Base-by-base conservation (phyloP, 92 coral and sea anemone genomes). In the Porites rus region DNA sequence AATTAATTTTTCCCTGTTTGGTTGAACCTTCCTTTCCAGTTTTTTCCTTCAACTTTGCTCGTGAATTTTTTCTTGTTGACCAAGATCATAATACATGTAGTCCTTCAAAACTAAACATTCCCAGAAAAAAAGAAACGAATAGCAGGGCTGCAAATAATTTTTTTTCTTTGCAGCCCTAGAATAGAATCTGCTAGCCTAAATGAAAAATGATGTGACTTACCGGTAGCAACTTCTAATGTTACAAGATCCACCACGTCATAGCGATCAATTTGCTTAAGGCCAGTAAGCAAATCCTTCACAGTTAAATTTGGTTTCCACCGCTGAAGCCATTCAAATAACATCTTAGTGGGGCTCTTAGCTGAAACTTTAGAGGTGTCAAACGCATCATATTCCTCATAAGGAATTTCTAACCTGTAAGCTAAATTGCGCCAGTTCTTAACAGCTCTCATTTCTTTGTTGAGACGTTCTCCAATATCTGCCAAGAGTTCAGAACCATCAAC, bases 391-490 rank as follows among this genome's bases (percentile, higher is more conserved):
- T 28, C 68, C 59, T 84, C 92, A 43, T 3, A 65, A 12, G 84
- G 77, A n/a, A 92, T 76, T 51, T 80, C 53, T 66, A 92, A 79
- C 53, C 87, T 89, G 69, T 74, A 84, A 12, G 92, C 94, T 66
- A 92, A 81, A 64, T 92, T 20, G 13, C 76, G 77, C 92, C 94
- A 92, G 88, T 77, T 89, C 78, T 89, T 92, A 53, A 88, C 74
- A 12, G 91, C 92, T 70, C 84, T 69, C 28, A 81, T 75, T 0
- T 89, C 88, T 75, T 88, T 86, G 85, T 92, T 91, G 3, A 92
- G 82, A 13, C 87, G 78, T 38, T 87, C 86, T 20, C 83, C 90
- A 43, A 92, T 66, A 2, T 85, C 88, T 61, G 87, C 88, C 61
- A 92, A 25, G 24, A 92, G 80, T 20, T 84, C 90, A 20, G 80